Percentiles rank a stretch among this genome's conserved stretches.
Evolutionary conservation across 2,797 vertebrate species (phyloP).

Genomic region (Halcyon badia): DNA sequence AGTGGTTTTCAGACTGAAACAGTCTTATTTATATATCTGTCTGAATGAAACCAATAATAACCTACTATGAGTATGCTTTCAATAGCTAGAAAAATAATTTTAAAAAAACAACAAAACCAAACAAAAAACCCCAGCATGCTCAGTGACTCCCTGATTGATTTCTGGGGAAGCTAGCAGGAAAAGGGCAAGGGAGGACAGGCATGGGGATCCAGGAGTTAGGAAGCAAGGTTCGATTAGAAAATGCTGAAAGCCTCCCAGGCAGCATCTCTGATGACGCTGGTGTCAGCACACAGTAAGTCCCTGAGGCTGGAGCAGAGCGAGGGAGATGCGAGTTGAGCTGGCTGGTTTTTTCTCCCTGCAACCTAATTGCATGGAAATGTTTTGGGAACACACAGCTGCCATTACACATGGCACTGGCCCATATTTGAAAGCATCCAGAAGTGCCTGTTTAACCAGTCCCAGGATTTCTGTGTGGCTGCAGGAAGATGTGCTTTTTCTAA

Average conservation of each 20-base stretch:
- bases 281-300: neutral
- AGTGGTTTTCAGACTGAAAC: neutral
- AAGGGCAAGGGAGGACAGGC: accelerated
- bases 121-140: neutral
- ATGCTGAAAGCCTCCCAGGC: neutral
- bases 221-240: neutral
- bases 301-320: neutral
- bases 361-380: constrained; percentile 40
- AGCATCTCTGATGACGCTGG: neutral
- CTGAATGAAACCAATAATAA: neutral
- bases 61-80: neutral
- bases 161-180: neutral
- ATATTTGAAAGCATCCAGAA: constrained; percentile 22
- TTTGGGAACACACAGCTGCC: constrained; percentile 57
- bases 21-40: neutral
- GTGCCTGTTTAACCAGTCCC: neutral
- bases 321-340: neutral
- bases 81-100: neutral
- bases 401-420: neutral
- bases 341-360: constrained; percentile 28
- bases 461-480: neutral
- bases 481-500: neutral
- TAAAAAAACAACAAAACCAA: neutral
- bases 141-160: neutral
- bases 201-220: neutral